Evolutionary conservation across 35 echinoderm and acorn worm genomes (phyloP), one percentile per base, ranked within the genome.

Genomic region (Diadema setosum): DNA sequence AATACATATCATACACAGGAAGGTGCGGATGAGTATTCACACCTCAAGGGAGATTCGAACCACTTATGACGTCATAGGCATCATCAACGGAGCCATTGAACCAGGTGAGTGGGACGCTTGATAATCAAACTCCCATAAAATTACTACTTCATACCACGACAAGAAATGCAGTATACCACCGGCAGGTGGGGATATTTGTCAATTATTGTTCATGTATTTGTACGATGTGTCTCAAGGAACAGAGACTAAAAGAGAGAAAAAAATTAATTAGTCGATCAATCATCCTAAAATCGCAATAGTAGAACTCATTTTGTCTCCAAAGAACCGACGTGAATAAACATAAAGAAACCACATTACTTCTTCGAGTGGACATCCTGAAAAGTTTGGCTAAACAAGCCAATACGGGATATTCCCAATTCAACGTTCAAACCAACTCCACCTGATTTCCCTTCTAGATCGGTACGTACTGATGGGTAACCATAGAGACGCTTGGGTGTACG

Each of bases 401-500:
- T 52, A 52, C 48, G n/a, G 48, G 48, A 52, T n/a, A 52, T 52
- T n/a, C 48, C 48, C n/a, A 11, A 52, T 52, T 52, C 48, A 9
- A 52, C 48, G 9, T 52, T 9, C 48, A 11, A 11, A 52, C n/a
- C 9, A 52, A 52, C n/a, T n/a, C 48, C 9, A 9, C n/a, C 9
- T 52, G 9, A n/a, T 52, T 9, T 52, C 48, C 9, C 36, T 16
- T 42, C 16, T 58, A 97, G 94, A 97, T 85, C 90, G 94, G 12
- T 97, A 97, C 55, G 91, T 93, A 5, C 46, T 97, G 15, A 56
- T 93, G 15, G 94, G 94, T 17, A 97, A 97, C 42, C 94, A 97
- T 40, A 81, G 94, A 37, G 90, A 97, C 69, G 94, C 90, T n/a
- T 93, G 86, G 94, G 91, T 90, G 1, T 93, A 93, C 55, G 94